Evolutionary conservation across 30 jellyfish, hydroid and myxozoan species (phyloP).

Genomic region (Mastigias papua): DNA sequence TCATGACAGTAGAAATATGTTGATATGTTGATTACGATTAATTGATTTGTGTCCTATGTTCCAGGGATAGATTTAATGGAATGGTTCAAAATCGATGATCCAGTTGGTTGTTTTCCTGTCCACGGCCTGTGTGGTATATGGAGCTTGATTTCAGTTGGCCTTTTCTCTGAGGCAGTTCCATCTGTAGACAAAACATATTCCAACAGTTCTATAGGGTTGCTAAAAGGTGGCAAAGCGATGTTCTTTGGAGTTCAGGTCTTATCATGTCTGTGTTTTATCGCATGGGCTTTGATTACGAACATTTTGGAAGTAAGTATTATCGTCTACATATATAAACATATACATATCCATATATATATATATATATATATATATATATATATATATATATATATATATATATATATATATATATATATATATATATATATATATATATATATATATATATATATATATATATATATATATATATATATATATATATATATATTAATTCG

Average conservation of each 20-base stretch:
- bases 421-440: no score
- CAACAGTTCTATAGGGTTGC: slow-evolving; percentile 25
- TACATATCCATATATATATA: no score
- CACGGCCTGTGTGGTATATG: slow-evolving; percentile 85
- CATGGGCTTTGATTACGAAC: slow-evolving; percentile 78
- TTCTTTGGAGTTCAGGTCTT: slow-evolving; percentile 63
- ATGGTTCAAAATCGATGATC: slow-evolving; percentile 85
- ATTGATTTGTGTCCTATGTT: neutral
- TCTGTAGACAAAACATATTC: slow-evolving; percentile 16
- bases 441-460: no score
- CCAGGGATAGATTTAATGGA: slow-evolving; percentile 76
- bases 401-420: no score
- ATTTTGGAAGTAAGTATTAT: slow-evolving; percentile 58
- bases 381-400: no score
- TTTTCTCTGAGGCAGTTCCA: slow-evolving; percentile 75
- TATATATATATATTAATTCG: no score
- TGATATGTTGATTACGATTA: neutral
- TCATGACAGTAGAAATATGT: neutral
- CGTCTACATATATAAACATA: no score
- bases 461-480: no score
- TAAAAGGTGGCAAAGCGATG: slow-evolving; percentile 66
- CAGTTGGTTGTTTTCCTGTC: slow-evolving; percentile 93
- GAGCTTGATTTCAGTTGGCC: slow-evolving; percentile 84
- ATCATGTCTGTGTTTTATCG: slow-evolving; percentile 58
- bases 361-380: no score